Evolutionary conservation across 2,797 vertebrate species (phyloP), one percentile per base, ranked within the genome.

Genomic region (Sardinella longiceps): DNA sequence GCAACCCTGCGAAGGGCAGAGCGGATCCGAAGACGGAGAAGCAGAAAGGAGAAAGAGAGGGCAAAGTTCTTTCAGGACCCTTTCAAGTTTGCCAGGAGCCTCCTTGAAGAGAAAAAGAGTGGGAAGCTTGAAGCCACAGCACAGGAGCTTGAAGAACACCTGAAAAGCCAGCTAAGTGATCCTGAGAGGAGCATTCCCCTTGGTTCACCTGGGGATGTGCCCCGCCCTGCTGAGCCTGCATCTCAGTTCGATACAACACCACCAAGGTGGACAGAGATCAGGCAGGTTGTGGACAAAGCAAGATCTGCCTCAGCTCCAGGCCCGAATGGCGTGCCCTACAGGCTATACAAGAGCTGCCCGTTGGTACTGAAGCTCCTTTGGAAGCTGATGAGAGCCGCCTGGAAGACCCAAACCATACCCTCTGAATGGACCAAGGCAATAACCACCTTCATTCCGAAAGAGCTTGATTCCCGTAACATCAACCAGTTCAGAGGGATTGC

Each of bases 401-500:
- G 84, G 82, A 85, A 85, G 60, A 82, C 46, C 10, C 82, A 86
- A 63, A 11, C 5, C 15, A 87, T 88, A n/a, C 85, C 82, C 77
- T 86, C 77, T 1, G 39, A 83, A n/a, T 89, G 86, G 80, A 63
- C 82, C 60, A 83, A 82, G 86, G 84, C 84, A 0, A 39, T 84
- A 43, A 70, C 83, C 0, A 51, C 80, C 70, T 83, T 83, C 20
- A 88, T 88, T 45, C 81, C 84, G 14, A 87, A 86, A 25, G 53
- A 87, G 33, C 2, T 6, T 0, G 70, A 87, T 37, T 85, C 85
- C 80, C 56, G 45, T 18, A 70, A 85, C 50, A 28, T 85, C 5
- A 43, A 45, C 33, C 82, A 86, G 3, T 80, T 88, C 28, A 39
- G 83, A 1, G 58, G 51, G 11, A 83, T 83, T 4, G 11, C 56